Percentiles rank a stretch among this genome's conserved stretches.
phyloP scores from a whole-genome alignment of 2,888 invertebrate genomes.

The Spisula subtruncata region DNA sequence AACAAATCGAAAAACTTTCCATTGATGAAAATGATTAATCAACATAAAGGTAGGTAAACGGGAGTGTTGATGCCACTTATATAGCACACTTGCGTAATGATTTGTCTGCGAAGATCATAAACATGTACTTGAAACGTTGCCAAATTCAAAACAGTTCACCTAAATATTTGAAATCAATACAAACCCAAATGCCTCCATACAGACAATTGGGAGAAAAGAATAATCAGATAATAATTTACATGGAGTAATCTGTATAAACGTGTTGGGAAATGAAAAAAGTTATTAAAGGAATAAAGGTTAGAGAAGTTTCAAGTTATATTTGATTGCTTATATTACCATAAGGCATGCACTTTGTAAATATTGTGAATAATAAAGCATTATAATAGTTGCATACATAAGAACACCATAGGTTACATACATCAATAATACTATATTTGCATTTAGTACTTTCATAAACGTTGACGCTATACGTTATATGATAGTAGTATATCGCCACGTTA shows the following conservation, averaged over 20 bases:
- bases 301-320: background rate
- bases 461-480: background rate
- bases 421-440: background rate
- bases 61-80: too few species aligned
- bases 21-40: too few species aligned
- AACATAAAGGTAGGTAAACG: too few species aligned
- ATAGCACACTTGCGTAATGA: too few species aligned
- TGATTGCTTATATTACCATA: background rate
- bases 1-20: too few species aligned
- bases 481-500: too few species aligned
- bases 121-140: too few species aligned
- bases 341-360: background rate
- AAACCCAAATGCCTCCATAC: too few species aligned
- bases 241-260: background rate
- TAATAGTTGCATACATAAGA: background rate
- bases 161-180: too few species aligned
- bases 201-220: too few species aligned
- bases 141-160: too few species aligned
- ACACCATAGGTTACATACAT: background rate
- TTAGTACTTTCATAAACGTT: background rate
- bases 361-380: background rate
- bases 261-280: background rate
- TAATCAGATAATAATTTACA: background rate
- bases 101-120: too few species aligned
- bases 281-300: background rate